phyloP scores from a whole-genome alignment of 2,797 vertebrate genomes.

The Artibeus lituratus region DNA sequence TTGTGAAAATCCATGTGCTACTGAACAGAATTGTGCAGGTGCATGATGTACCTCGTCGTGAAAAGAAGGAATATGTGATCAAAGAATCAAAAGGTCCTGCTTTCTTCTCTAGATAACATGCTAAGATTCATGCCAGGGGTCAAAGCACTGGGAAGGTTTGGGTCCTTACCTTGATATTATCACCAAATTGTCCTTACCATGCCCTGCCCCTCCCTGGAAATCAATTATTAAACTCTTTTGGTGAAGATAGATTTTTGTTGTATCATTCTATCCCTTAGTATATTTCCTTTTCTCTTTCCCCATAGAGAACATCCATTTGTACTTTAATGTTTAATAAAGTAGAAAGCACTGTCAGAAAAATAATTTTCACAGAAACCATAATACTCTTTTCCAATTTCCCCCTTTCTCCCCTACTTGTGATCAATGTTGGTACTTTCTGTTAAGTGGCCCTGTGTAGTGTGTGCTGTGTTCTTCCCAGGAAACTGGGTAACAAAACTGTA shows the following conservation, averaged over 20 bases:
- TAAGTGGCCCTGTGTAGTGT: background rate
- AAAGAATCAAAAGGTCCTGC: slow-evolving; percentile 90
- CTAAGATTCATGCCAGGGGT: slow-evolving; percentile 90
- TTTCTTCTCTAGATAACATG: slow-evolving; percentile 95
- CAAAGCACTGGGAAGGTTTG: slow-evolving; percentile 91
- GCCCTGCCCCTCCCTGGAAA: slow-evolving; percentile 95
- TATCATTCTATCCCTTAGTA: background rate
- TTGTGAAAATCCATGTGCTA: slow-evolving; percentile 95
- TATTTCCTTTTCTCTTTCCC: background rate
- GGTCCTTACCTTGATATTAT: slow-evolving; percentile 94
- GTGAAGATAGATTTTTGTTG: slow-evolving; percentile 78
- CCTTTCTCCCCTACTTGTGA: background rate
- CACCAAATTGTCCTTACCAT: slow-evolving; percentile 92
- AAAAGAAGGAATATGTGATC: slow-evolving; percentile 90
- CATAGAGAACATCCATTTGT: background rate
- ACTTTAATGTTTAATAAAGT: slow-evolving; percentile 79
- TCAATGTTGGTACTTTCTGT: background rate
- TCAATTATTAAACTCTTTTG: slow-evolving; percentile 92
- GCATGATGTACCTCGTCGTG: slow-evolving; percentile 84
- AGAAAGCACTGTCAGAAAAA: slow-evolving; percentile 68
- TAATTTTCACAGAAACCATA: background rate
- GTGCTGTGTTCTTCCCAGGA: background rate
- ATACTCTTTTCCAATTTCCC: background rate
- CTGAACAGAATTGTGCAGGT: slow-evolving; percentile 95
- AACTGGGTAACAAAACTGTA: background rate